Percentiles rank a stretch among this genome's conserved stretches.
Conservation (phyloP, 1,140 invertebrate genomes). For the Parapsyche elsis region DNA sequence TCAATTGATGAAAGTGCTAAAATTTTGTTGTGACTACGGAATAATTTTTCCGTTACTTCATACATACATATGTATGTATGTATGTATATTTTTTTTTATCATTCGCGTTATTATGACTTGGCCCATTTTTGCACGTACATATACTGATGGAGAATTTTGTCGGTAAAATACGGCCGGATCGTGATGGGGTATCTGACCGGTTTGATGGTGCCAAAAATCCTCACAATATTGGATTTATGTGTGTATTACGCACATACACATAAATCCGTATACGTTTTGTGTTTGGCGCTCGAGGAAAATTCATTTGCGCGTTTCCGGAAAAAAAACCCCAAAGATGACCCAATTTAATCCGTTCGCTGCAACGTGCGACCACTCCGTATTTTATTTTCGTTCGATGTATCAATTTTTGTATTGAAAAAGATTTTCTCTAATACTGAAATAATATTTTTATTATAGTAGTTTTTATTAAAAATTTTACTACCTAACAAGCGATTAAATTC, state of each 20-base stretch:
- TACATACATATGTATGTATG: not conserved
- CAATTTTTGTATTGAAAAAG: not conserved
- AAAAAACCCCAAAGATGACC: not conserved
- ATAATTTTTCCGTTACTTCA: no score
- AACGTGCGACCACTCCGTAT: not conserved
- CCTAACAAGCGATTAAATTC: no score
- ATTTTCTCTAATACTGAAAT: no score
- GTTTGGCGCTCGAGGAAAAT: not conserved
- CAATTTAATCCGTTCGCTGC: not conserved
- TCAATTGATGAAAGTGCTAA: no score
- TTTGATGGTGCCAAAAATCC: not conserved
- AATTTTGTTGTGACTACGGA: no score
- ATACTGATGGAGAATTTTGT: not conserved
- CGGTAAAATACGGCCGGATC: not conserved
- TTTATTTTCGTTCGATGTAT: not conserved
- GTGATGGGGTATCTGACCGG: slow-evolving; percentile 6
- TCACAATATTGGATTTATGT: not conserved
- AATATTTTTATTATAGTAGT: no score
- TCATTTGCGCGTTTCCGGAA: not conserved
- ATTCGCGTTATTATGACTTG: not conserved
- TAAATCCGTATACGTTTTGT: not conserved
- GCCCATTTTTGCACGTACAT: not conserved
- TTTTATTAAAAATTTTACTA: no score
- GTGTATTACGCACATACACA: not conserved
- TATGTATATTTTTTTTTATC: not conserved